Evolutionary conservation across 2,888 invertebrate genomes (phyloP), one percentile per base, ranked within the genome.

Genomic region (Rhamnusium bicolor): DNA sequence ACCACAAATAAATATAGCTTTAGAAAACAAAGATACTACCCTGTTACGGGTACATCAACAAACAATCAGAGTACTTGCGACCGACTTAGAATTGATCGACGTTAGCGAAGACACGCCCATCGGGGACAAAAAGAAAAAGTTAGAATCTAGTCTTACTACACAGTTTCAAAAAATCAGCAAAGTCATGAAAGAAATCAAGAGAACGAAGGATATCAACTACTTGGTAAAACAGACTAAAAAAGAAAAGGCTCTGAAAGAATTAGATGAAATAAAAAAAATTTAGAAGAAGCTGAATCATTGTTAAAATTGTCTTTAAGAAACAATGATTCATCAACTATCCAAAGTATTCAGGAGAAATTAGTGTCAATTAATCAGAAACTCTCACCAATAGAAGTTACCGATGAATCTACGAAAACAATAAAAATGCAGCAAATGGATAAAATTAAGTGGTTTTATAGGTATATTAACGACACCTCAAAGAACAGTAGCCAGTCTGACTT

Each of bases 71-170:
- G 75, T 78, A 1, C 65, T 84, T 6, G 80, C 78, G 12, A 78
- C 76, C 0, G 79, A 82, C 54, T 69, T 84, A 10, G 82, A 83
- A 61, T 73, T 81, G 78, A 76, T 84, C 12, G 58, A 74, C 7
- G 71, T 74, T 0, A 60, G 71, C 10, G 68, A 71, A 29, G 72
- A 75, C 6, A 77, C 79, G 0, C 76, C 80, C 3, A 47, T 76
- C 18, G 74, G 73, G 5, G 79, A 80, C 21, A 75, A 73, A 7
- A 82, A 83, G 68, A 65, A 72, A n/a, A 67, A 71, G 61, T 32
- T 82, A 6, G 73, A 76, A 14, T 72, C 74, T 19, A 75, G 73
- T 46, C 54, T 82, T n/a, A 62, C 71, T 1, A 8, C 47, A 0
- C 53, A 63, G 2, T 80, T 77, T 58, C 78, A 79, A 32, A 76